These are phyloP conservation scores for Pao palembangensis DNA, from an alignment of 2,113 vertebrate genomes.

Conservation along the genomic window DNA sequence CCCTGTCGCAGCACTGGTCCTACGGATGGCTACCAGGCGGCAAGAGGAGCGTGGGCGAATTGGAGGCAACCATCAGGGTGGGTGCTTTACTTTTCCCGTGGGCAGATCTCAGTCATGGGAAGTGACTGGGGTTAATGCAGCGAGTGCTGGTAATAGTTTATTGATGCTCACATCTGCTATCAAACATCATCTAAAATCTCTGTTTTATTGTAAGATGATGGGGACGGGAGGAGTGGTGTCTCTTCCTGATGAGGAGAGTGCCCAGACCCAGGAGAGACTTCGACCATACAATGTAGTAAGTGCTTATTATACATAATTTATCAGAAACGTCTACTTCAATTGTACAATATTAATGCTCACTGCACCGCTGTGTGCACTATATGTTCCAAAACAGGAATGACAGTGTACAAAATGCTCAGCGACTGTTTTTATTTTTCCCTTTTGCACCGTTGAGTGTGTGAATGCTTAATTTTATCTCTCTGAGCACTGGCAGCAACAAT, in stretches of 20 bases:
- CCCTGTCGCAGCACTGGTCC: slow-evolving; percentile 76
- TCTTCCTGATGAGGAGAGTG: slow-evolving; percentile 66
- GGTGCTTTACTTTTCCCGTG: slow-evolving; percentile 15
- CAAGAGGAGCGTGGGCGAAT: slow-evolving; percentile 73
- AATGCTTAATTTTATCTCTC: slow-evolving; percentile 41
- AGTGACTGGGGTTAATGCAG: too few relatives aligned
- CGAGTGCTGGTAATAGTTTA: neutral
- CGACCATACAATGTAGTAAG: slow-evolving; percentile 71
- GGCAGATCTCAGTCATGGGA: too few relatives aligned
- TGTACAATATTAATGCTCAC: slow-evolving; percentile 70
- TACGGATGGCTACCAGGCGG: slow-evolving; percentile 80
- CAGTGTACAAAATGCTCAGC: slow-evolving; percentile 64
- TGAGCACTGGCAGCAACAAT: slow-evolving; percentile 11
- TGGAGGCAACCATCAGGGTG: slow-evolving; percentile 74
- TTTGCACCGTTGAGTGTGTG: slow-evolving; percentile 48
- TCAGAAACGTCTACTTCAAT: slow-evolving; percentile 65
- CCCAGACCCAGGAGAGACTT: slow-evolving; percentile 65
- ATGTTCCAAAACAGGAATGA: slow-evolving; percentile 57
- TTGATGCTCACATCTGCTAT: slow-evolving; percentile 1
- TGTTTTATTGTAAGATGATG: slow-evolving; percentile 70
- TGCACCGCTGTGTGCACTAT: slow-evolving; percentile 42
- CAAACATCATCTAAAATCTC: slow-evolving; percentile 25
- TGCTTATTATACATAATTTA: slow-evolving; percentile 70
- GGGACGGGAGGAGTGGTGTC: slow-evolving; percentile 69
- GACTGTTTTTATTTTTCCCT: slow-evolving; percentile 48